phyloP scores from a whole-genome alignment of 2,888 invertebrate genomes.

The Habroteleia sp. region DNA sequence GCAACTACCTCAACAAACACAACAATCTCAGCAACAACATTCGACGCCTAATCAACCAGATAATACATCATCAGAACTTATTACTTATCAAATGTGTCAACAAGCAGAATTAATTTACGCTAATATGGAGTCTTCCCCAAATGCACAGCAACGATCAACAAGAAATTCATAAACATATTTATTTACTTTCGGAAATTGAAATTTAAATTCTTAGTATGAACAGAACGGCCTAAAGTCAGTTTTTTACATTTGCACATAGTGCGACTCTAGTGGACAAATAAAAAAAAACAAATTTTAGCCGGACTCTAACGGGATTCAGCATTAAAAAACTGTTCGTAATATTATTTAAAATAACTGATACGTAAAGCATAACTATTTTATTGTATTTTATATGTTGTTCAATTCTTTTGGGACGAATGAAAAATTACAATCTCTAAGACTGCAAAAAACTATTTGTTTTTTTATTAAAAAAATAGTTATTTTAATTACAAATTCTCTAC shows the following conservation, averaged over 20 bases:
- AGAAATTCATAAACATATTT: conserved; percentile 65
- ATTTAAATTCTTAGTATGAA: too few relatives aligned
- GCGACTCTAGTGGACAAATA: too few relatives aligned
- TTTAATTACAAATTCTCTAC: background rate
- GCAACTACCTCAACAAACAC: conserved; percentile 60
- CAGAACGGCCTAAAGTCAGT: too few relatives aligned
- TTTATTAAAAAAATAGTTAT: background rate
- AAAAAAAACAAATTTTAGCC: too few relatives aligned
- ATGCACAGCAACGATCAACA: conserved; percentile 68
- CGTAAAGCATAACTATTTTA: too few relatives aligned
- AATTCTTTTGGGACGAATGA: background rate
- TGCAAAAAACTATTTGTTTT: background rate
- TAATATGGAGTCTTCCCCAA: conserved; percentile 70
- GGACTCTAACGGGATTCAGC: too few relatives aligned
- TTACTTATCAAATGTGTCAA: conserved; percentile 75
- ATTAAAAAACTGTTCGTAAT: too few relatives aligned
- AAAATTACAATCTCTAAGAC: too few relatives aligned
- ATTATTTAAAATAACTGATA: too few relatives aligned
- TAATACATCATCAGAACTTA: conserved; percentile 69
- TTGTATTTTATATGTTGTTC: too few relatives aligned
- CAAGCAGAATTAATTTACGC: conserved; percentile 73
- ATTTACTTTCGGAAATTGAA: background rate
- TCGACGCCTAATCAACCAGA: conserved; percentile 66
- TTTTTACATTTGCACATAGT: background rate
- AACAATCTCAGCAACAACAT: conserved; percentile 68